These are phyloP conservation scores for Portunus trituberculatus DNA, from an alignment of 1,140 invertebrate species.

Conservation along the genomic window DNA sequence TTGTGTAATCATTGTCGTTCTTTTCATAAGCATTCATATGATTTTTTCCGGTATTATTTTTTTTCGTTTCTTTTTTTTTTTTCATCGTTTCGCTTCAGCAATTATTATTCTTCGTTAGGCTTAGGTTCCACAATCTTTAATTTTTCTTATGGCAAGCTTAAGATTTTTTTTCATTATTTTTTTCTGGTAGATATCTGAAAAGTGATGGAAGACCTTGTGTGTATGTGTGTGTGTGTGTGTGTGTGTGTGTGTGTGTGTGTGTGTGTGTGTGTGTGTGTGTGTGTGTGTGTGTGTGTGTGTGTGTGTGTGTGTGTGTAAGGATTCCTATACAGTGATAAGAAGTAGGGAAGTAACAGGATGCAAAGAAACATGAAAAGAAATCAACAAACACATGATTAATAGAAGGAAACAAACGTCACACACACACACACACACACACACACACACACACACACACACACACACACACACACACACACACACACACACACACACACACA, in stretches of 20 bases:
- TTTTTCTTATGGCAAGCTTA: too few relatives aligned
- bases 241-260: neutral
- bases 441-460: constrained; percentile 47
- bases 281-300: neutral
- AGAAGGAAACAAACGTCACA: neutral
- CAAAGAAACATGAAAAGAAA: neutral
- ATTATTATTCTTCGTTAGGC: too few relatives aligned
- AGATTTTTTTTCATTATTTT: too few relatives aligned
- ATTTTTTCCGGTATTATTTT: neutral
- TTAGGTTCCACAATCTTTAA: too few relatives aligned
- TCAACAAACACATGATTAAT: neutral
- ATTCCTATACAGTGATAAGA: neutral
- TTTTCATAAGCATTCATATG: neutral
- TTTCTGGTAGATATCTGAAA: too few relatives aligned
- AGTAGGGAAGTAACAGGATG: too few relatives aligned
- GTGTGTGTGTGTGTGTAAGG: constrained; percentile 32
- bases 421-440: constrained; percentile 45
- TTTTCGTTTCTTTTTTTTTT: neutral
- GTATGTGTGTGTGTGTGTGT: neutral
- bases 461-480: neutral
- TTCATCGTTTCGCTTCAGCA: neutral
- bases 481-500: constrained; percentile 8
- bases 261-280: neutral
- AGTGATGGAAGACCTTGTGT: too few relatives aligned
- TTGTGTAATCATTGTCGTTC: neutral